Evolutionary conservation across 2,888 invertebrate genomes (phyloP).

Genomic region (Orthosia gothica): DNA sequence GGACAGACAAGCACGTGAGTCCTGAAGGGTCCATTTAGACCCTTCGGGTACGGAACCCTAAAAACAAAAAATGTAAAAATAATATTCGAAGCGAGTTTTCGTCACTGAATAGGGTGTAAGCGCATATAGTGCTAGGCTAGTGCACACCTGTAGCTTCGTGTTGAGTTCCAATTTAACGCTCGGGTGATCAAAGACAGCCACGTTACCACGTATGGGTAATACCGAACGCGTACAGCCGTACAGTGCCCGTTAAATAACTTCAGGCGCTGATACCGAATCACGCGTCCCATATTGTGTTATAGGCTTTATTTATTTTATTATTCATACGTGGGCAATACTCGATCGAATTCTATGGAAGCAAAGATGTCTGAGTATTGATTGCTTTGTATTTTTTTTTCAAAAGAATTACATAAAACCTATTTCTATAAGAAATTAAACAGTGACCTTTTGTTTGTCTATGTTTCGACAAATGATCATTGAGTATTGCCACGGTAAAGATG

Average conservation of each 20-base stretch:
- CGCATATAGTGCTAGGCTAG: conserved; percentile 76
- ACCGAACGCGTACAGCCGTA: conserved; percentile 61
- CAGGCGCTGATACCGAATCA: conserved; percentile 41
- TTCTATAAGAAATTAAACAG: background rate
- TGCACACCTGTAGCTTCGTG: conserved; percentile 78
- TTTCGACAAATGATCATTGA: no score
- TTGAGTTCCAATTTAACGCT: conserved; percentile 85
- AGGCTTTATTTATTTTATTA: background rate
- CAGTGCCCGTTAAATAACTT: conserved; percentile 54
- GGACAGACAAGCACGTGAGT: no score
- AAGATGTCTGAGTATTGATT: background rate
- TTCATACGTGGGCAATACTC: background rate
- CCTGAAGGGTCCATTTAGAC: no score
- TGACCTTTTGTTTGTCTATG: rapidly evolving
- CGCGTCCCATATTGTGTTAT: conserved; percentile 25
- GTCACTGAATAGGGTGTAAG: conserved; percentile 57
- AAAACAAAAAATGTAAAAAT: conserved; percentile 17
- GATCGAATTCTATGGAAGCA: background rate
- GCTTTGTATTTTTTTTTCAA: background rate
- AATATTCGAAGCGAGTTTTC: conserved; percentile 47
- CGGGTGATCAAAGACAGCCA: conserved; percentile 84
- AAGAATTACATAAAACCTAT: background rate
- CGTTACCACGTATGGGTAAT: conserved; percentile 60
- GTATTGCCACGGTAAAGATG: no score
- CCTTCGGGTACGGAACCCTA: no score